Base-by-base conservation (phyloP, 2,797 vertebrate genomes). In the Adelosebastes latens region DNA sequence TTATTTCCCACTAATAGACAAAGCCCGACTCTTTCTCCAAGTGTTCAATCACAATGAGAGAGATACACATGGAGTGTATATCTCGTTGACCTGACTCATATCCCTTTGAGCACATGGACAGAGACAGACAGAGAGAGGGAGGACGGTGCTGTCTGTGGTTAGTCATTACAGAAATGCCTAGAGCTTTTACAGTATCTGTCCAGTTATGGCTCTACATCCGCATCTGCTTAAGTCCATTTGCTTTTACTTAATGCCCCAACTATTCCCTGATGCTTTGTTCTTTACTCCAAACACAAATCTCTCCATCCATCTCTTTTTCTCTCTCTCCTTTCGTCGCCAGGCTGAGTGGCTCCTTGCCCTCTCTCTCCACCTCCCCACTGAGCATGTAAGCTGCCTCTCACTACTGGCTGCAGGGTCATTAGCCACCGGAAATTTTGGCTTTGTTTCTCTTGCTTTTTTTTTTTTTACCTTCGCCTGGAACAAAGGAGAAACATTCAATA, bases 401-500 rank as follows among this genome's bases (percentile, higher is more conserved):
- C 81, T 55, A 29, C 77, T 73, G 85, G 79, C 78, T 83, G 76
- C 68, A 68, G 59, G 77, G 85, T 94, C 88, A 93, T 94, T 92
- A 95, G 79, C 83, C 77, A 81, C 84, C 80, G 86, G 91, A 95
- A 93, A 90, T 94, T 87, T 94, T 90, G 81, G 80, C 85, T 88
- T 90, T 90, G 84, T 92, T 92, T 89, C 74, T 71, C 62, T 66
- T 58, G 25, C 61, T 42, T 73, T 49, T 61, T 55, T 39, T 72
- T 77, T 75, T 73, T 65, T 79, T 68, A 67, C 53, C 82, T 76
- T 82, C 12, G 80, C 75, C 79, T 87, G 88, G 89, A 93, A 92
- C 90, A 95, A 94, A 93, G 86, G 86, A 93, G 79, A 94, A 94
- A 95, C 94, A 95, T 95, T 96, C 96, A 94, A 96, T 96, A 95